A percentile compares a stretch with the other conserved stretches of the same genome.
Conservation (phyloP, 2,113 vertebrate genomes). For the Danionella cerebrum region DNA sequence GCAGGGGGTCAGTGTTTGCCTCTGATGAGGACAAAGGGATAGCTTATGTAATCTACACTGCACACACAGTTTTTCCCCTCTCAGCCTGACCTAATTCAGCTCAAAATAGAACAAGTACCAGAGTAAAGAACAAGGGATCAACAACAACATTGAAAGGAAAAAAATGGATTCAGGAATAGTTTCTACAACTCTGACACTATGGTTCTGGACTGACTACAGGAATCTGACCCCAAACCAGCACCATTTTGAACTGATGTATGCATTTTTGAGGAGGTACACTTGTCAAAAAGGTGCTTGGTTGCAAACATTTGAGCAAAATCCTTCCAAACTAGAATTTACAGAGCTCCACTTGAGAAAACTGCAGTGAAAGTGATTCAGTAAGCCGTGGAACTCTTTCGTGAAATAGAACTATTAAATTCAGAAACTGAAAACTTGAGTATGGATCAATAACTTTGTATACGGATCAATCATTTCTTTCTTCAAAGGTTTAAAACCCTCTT, state of each 20-base stretch:
- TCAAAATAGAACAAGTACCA: slow-evolving; percentile 1
- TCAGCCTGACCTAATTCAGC: neutral
- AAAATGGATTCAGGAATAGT: slow-evolving; percentile 43
- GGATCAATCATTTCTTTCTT: too few relatives aligned
- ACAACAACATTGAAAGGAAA: slow-evolving; percentile 53
- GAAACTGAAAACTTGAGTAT: too few relatives aligned
- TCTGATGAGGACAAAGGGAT: slow-evolving; percentile 4
- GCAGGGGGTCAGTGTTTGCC: slow-evolving; percentile 3
- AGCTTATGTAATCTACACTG: slow-evolving; percentile 14
- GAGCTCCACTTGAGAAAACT: slow-evolving; percentile 64
- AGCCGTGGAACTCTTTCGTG: neutral
- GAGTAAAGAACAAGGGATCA: slow-evolving; percentile 30
- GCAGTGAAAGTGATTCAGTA: slow-evolving; percentile 63
- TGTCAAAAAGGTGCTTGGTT: slow-evolving; percentile 51
- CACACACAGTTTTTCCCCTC: neutral
- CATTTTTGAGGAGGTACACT: too few relatives aligned
- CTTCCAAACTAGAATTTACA: slow-evolving; percentile 66
- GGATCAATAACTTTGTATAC: too few relatives aligned
- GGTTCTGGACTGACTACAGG: slow-evolving; percentile 58
- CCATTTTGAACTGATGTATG: slow-evolving; percentile 57
- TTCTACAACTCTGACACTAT: slow-evolving; percentile 43
- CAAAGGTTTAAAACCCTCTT: too few relatives aligned
- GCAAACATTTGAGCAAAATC: slow-evolving; percentile 79
- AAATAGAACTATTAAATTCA: neutral
- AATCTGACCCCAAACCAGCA: slow-evolving; percentile 58